Percentiles rank a stretch among this genome's conserved stretches.
phyloP scores from a whole-genome alignment of 2,113 vertebrate species.

The Pluvianellus socialis region DNA sequence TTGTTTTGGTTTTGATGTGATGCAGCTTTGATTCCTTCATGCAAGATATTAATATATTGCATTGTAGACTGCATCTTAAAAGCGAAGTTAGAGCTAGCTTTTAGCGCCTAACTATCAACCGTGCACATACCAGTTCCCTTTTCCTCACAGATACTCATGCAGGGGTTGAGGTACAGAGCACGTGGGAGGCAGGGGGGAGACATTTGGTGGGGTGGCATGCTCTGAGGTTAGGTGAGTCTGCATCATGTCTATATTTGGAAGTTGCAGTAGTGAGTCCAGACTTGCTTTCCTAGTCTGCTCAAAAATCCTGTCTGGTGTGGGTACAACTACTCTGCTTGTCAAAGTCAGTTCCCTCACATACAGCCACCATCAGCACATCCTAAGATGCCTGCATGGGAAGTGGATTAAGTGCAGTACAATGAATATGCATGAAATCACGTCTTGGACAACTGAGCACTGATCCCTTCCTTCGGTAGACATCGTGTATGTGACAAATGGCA shows the following conservation, averaged over 20 bases:
- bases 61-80: neutral
- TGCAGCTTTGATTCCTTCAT: neutral
- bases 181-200: accelerated
- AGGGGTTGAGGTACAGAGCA: neutral
- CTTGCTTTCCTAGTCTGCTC: neutral
- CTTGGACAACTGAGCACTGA: accelerated
- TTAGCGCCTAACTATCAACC: accelerated
- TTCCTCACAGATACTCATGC: neutral
- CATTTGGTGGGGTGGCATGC: accelerated
- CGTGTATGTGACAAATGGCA: neutral
- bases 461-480: neutral
- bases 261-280: neutral
- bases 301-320: neutral
- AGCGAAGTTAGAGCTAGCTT: neutral
- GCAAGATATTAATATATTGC: neutral
- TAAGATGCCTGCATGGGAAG: neutral
- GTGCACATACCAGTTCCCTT: neutral
- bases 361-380: accelerated
- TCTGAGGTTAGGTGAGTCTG: neutral
- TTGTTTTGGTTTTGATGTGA: neutral
- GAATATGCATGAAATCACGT: neutral
- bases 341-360: neutral
- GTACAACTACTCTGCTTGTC: neutral
- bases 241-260: neutral
- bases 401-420: accelerated